Percentiles rank a stretch among this genome's conserved stretches.
Conservation (phyloP, 2,113 vertebrate species). For the Melozone crissalis region DNA sequence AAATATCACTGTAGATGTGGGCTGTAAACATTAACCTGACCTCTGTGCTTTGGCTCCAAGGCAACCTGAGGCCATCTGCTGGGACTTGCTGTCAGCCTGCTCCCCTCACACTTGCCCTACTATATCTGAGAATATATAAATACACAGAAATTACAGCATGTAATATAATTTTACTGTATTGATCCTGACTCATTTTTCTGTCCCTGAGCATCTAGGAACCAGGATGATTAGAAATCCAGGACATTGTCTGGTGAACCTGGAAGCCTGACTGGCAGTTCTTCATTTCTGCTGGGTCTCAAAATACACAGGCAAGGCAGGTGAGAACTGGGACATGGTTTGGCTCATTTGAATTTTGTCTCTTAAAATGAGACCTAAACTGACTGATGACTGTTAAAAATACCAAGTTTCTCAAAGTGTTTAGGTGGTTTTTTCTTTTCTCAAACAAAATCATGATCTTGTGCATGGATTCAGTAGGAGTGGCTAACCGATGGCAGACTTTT, state of each 20-base stretch:
- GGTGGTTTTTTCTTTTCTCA: neutral
- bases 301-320: neutral
- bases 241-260: neutral
- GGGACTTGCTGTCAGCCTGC: neutral
- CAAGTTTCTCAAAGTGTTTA: neutral
- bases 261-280: neutral
- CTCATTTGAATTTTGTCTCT: neutral
- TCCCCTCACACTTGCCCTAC: neutral
- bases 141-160: neutral
- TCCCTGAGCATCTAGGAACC: neutral
- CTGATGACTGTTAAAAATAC: neutral
- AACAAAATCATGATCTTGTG: neutral
- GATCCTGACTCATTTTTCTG: neutral
- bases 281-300: neutral
- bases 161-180: neutral
- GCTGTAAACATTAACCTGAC: fast-evolving
- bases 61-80: neutral
- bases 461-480: neutral
- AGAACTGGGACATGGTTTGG: neutral
- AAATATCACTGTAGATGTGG: neutral
- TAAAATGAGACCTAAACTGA: neutral
- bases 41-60: neutral
- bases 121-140: neutral
- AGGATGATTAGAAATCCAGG: neutral
- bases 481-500: neutral